Evolutionary conservation across 2,888 invertebrate genomes (phyloP).

Genomic region (Quadriops clusia): DNA sequence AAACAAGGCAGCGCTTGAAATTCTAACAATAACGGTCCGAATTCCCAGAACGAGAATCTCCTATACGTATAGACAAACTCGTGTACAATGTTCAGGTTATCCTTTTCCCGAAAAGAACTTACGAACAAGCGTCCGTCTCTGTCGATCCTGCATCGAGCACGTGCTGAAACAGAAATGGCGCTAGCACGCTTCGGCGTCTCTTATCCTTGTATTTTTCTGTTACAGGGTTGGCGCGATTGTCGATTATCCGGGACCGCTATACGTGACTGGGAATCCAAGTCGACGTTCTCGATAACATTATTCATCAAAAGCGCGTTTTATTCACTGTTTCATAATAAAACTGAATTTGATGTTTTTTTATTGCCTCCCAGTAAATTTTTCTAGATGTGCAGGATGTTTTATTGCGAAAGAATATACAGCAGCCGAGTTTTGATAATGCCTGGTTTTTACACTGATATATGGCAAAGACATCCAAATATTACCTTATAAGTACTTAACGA

Average conservation of each 20-base stretch:
- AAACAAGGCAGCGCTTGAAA: slow-evolving; percentile 26
- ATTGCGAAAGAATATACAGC: too few relatives aligned
- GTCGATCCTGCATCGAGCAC: slow-evolving; percentile 4
- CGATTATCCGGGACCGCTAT: slow-evolving; percentile 35
- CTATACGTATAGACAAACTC: slow-evolving; percentile 34
- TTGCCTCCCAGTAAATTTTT: slow-evolving; percentile 18
- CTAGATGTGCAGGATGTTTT: too few relatives aligned
- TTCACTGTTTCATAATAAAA: slow-evolving; percentile 36
- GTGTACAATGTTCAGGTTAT: slow-evolving; percentile 31
- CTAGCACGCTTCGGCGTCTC: slow-evolving; percentile 6
- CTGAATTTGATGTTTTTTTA: slow-evolving; percentile 33
- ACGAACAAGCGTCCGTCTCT: slow-evolving; percentile 20
- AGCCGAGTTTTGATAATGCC: too few relatives aligned
- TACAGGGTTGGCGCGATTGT: slow-evolving; percentile 30
- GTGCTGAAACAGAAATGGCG: slow-evolving; percentile 3
- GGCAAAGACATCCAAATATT: too few relatives aligned
- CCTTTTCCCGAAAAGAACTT: slow-evolving; percentile 21
- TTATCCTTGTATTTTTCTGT: slow-evolving; percentile 25
- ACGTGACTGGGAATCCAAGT: slow-evolving; percentile 34
- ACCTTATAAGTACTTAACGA: too few relatives aligned
- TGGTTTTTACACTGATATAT: too few relatives aligned
- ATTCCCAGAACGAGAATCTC: slow-evolving; percentile 36
- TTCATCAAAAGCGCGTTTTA: slow-evolving; percentile 38
- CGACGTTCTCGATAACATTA: slow-evolving; percentile 32
- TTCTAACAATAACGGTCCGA: slow-evolving; percentile 35